Evolutionary conservation across 2,888 invertebrate species (phyloP).

Genomic region (Orthosia cruda): DNA sequence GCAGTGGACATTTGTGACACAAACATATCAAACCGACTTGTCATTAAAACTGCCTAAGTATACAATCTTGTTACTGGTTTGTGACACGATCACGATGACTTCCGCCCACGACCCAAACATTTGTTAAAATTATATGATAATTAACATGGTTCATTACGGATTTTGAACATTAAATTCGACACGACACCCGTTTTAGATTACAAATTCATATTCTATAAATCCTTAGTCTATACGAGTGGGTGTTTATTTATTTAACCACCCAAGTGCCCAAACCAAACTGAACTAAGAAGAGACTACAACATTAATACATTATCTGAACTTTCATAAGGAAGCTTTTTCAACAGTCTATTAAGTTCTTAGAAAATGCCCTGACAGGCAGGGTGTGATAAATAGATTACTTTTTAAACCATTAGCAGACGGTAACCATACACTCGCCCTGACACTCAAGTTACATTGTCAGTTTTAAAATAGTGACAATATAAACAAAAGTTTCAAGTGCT

Average conservation of each 20-base stretch:
- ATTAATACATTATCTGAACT: not conserved
- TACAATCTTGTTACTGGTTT: not conserved
- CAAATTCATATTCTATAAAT: slow-evolving; percentile 22
- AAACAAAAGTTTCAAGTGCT: slow-evolving; percentile 58
- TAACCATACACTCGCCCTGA: slow-evolving; percentile 26
- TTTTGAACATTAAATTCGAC: slow-evolving; percentile 28
- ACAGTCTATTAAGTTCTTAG: slow-evolving; percentile 20
- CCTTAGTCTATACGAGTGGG: not conserved
- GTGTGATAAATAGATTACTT: slow-evolving; percentile 50
- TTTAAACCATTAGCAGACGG: slow-evolving; percentile 46
- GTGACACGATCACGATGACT: slow-evolving; percentile 2
- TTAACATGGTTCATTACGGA: slow-evolving; percentile 34
- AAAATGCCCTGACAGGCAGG: slow-evolving; percentile 3
- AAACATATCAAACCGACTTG: slow-evolving; percentile 11
- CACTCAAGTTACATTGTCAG: slow-evolving; percentile 43
- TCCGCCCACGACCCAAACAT: slow-evolving; percentile 33
- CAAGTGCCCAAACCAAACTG: too few relatives aligned
- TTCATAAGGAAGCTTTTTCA: not conserved
- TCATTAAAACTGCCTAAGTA: slow-evolving; percentile 22
- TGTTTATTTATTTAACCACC: slow-evolving; percentile 4
- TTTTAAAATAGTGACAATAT: slow-evolving; percentile 47
- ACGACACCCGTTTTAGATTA: slow-evolving; percentile 18
- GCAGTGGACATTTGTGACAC: slow-evolving; percentile 3
- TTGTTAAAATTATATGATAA: slow-evolving; percentile 23
- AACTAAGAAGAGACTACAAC: not conserved